Conservation (phyloP, 2,888 invertebrate species). For the Philonicus albiceps region DNA sequence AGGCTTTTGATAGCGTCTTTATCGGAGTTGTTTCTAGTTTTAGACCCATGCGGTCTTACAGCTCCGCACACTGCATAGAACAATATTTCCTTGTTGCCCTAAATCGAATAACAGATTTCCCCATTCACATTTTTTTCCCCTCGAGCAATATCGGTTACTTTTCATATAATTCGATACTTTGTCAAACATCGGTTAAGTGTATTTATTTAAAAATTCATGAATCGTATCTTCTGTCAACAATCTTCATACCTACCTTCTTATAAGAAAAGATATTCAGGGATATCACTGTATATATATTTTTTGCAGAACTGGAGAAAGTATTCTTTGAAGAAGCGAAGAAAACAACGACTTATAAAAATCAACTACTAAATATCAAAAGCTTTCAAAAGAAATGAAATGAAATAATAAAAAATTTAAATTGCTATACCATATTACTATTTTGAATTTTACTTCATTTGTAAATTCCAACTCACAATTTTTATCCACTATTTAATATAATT, state of each 20-base stretch:
- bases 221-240: background rate
- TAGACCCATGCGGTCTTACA: background rate
- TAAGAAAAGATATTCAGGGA: background rate
- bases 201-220: background rate
- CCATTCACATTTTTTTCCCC: background rate
- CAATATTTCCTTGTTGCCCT: background rate
- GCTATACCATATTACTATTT: too few species aligned
- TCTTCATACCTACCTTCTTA: background rate
- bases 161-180: background rate
- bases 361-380: too few species aligned
- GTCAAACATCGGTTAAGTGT: background rate
- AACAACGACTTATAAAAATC: too few species aligned
- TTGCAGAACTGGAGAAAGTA: background rate
- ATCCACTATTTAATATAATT: too few species aligned
- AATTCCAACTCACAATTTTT: too few species aligned
- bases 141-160: background rate
- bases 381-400: too few species aligned
- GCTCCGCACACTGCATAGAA: background rate
- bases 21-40: background rate
- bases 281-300: background rate
- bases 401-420: too few species aligned
- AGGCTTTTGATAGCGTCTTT: slow-evolving; percentile 7
- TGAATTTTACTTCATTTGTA: too few species aligned
- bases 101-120: background rate
- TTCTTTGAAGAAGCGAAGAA: too few species aligned